Base-by-base conservation (phyloP, 2,113 vertebrate genomes). In the Hemiscyllium ocellatum region DNA sequence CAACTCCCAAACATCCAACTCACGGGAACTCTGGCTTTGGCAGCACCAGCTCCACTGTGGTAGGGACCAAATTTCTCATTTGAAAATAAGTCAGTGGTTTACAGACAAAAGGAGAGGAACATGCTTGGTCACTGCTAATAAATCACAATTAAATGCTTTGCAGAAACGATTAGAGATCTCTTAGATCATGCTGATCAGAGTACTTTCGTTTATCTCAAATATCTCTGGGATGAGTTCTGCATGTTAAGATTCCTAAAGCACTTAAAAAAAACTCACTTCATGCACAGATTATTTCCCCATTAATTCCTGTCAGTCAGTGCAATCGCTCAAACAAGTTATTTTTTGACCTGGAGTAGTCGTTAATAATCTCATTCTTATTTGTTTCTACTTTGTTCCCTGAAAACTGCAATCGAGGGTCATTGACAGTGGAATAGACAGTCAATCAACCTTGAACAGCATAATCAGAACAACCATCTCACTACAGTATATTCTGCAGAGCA, bases 141-240 rank as follows among this genome's bases (percentile, higher is more conserved):
- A 52, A 76, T 26, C 10, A 29, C 42, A 33, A 95, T 95, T 76
- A 52, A 95, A 72, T 95, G 93, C 37, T 29, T 95, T 70, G 26
- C n/a, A 24, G 42, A 95, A 12, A 24, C 93, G 15, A 72, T 95
- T 95, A 95, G 13, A 72, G 37, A 50, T 70, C 50, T 68, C 69
- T 95, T 76, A 50, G 94, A 95, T 95, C 94, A 95, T 50, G 72
- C 94, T 50, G 94, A 95, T 95, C 68, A 70, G 20, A 95, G 68
- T 52, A 29, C 24, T 95, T 72, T 95, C 42, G 72, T 4, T 26
- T 94, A 94, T 70, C 93, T 70, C 66, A 94, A 42, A 42, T 94
- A 69, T 94, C 68, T 26, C 37, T 10, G 26, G 68, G 91, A 94
- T 69, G 91, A 29, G 7, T 50, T 70, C 20, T 29, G 24, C 20